Conservation (phyloP, 2,113 vertebrate genomes). For the Cynopterus brachyotis region DNA sequence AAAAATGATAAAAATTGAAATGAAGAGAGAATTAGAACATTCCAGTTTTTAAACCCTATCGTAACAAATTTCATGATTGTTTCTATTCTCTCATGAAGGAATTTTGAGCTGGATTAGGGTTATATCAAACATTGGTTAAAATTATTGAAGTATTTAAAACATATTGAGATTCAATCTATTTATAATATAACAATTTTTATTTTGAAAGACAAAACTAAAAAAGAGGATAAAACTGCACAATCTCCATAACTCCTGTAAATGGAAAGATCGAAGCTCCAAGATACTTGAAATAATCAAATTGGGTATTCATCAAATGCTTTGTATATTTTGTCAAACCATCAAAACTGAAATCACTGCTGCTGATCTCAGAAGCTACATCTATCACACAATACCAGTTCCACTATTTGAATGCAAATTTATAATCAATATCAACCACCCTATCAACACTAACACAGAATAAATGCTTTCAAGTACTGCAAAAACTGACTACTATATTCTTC, state of each 20-base stretch:
- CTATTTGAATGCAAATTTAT: constrained; percentile 28
- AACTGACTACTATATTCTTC: background rate
- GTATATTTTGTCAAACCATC: background rate
- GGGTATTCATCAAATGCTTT: background rate
- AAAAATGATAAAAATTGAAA: constrained; percentile 66
- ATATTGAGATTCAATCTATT: background rate
- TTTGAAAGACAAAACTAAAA: constrained; percentile 15
- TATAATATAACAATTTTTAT: background rate
- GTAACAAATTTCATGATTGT: constrained; percentile 6
- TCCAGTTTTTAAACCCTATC: constrained; percentile 56
- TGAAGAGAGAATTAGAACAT: constrained; percentile 36
- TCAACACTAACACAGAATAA: constrained; percentile 25
- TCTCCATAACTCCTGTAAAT: background rate
- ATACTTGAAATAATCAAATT: background rate
- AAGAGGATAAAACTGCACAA: background rate
- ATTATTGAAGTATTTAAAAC: background rate
- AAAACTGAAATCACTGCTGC: constrained; percentile 9
- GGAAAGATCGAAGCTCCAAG: background rate
- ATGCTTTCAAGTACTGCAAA: background rate
- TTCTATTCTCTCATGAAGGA: constrained; percentile 30
- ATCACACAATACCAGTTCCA: background rate
- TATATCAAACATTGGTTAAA: background rate
- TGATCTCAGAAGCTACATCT: background rate
- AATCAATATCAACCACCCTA: background rate
- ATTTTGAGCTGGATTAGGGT: background rate